Evolutionary conservation across 2,888 invertebrate genomes (phyloP), one percentile per base, ranked within the genome.

Genomic region (Aphidius colemani): DNA sequence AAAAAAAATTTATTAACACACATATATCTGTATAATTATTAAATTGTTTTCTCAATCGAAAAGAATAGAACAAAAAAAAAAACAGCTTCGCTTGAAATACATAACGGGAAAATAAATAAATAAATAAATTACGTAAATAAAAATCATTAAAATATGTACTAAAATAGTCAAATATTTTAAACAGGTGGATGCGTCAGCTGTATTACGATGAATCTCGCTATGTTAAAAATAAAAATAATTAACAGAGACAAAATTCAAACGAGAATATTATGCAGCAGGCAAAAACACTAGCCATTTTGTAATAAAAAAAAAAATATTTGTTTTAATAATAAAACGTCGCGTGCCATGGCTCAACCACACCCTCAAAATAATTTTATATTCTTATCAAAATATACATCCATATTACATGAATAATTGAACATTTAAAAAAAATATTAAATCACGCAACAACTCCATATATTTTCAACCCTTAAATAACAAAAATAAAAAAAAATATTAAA

Each of bases 391-490:
- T 63, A 63, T 59, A 63, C 57, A 62, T 66, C 55, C 61, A 60
- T 61, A 59, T 66, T 67, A 66, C 59, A 62, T 63, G 64, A 55
- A 50, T 67, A 63, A 66, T 69, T 50, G 65, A 53, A 48, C 61
- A 68, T 63, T 61, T 53, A 61, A 57, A 53, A 10, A n/a, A 44
- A 44, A n/a, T 43, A 51, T 11, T 53, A 48, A 18, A 13, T 51
- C 53, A 48, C 53, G 46, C 49, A 40, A 53, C 11, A 50, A 18
- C 44, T 44, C 13, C 13, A 30, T 45, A 8, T n/a, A 51, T 7
- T 9, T 6, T 11, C 49, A 59, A n/a, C 11, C 8, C 11, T 7
- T 7, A 6, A n/a, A 18, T 2, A 13, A 1, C 3, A 58, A 45
- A 10, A 11, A 49, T n/a, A 9, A 56, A 11, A 43, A 44, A 56